phyloP scores from a whole-genome alignment of 2,888 invertebrate species.

The Tenthredo notha region DNA sequence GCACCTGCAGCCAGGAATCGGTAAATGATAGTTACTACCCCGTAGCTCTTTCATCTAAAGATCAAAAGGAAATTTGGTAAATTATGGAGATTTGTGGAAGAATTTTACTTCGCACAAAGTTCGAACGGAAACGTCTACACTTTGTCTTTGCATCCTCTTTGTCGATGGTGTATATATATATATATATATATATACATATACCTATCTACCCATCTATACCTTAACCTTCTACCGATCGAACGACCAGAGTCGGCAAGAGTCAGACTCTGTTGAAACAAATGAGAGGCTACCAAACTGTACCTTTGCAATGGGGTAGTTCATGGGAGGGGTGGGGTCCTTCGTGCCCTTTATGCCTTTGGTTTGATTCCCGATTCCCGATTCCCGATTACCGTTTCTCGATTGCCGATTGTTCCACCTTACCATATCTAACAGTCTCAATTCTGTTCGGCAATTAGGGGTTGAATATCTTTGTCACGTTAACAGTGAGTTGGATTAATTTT shows the following conservation, averaged over 20 bases:
- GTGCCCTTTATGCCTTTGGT: constrained; percentile 18
- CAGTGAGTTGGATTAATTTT: neutral
- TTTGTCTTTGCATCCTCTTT: constrained; percentile 47
- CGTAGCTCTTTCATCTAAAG: constrained; percentile 74
- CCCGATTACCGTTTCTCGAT: constrained; percentile 37
- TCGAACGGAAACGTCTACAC: constrained; percentile 45
- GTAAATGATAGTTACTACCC: constrained; percentile 36
- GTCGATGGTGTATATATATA: neutral
- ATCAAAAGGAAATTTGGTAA: constrained; percentile 76
- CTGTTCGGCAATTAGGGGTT: constrained; percentile 15
- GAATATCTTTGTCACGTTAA: neutral
- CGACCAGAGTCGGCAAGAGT: constrained; percentile 23
- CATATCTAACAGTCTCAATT: neutral
- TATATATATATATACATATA: neutral
- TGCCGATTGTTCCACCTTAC: constrained; percentile 46
- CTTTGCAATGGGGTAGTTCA: neutral
- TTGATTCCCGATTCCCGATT: constrained; percentile 31
- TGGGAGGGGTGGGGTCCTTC: neutral
- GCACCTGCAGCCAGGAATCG: neutral
- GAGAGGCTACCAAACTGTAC: constrained; percentile 43
- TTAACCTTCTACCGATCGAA: constrained; percentile 3
- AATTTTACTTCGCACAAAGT: constrained; percentile 35
- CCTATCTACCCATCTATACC: neutral
- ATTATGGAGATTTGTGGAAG: constrained; percentile 75
- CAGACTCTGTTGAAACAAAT: constrained; percentile 40